These are phyloP conservation scores for Seira musarum DNA, from an alignment of 2,888 invertebrate genomes.

Conservation along the genomic window DNA sequence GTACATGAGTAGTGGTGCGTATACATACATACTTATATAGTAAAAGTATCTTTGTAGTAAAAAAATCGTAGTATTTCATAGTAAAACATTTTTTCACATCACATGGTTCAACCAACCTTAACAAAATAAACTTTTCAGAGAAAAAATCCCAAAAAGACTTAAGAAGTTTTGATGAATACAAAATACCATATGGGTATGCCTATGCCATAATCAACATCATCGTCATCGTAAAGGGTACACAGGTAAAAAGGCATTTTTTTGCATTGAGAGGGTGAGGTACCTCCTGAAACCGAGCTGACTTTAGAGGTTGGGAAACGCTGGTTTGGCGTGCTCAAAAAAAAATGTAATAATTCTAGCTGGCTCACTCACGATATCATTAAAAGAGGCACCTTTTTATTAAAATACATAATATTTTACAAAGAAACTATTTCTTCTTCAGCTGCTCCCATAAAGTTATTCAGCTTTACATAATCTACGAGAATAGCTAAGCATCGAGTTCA, in stretches of 20 bases:
- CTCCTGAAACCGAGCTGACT: neutral
- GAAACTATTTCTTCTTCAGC: neutral
- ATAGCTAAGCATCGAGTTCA: neutral
- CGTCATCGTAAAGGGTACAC: neutral
- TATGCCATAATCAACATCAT: too few relatives aligned
- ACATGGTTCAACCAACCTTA: constrained; percentile 14
- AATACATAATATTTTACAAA: neutral
- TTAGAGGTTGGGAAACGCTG: neutral
- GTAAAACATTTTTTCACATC: constrained; percentile 15
- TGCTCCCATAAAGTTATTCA: neutral
- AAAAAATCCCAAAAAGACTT: neutral
- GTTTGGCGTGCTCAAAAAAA: neutral
- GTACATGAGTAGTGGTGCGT: neutral
- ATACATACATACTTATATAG: neutral
- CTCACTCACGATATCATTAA: neutral
- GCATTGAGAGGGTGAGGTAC: neutral
- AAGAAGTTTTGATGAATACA: neutral
- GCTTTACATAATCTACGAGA: neutral
- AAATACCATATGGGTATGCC: too few relatives aligned
- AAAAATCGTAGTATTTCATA: constrained; percentile 27
- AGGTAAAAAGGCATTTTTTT: too few relatives aligned
- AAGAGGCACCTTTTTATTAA: neutral
- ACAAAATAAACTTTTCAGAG: neutral
- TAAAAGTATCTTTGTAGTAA: neutral
- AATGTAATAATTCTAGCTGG: neutral